These are phyloP conservation scores for Archegozetes longisetosus DNA, from an alignment of 1,140 invertebrate species.

Conservation along the genomic window DNA sequence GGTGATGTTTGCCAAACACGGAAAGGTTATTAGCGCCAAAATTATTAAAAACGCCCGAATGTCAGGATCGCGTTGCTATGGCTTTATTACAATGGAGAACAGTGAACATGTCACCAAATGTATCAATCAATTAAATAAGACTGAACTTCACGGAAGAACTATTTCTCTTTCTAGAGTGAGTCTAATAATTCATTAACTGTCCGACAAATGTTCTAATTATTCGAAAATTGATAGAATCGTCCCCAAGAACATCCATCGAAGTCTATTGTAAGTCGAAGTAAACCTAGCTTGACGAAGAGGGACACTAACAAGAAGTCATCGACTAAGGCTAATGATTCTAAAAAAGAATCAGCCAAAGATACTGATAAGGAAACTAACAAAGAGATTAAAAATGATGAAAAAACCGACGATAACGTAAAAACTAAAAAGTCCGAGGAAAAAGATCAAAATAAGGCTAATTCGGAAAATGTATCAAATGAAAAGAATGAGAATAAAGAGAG, in stretches of 20 bases:
- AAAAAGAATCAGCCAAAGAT: not conserved
- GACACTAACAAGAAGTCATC: constrained; percentile 3
- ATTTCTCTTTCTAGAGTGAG: constrained; percentile 77
- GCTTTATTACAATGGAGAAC: constrained; percentile 82
- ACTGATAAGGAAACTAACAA: constrained; percentile 2
- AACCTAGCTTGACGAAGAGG: not conserved
- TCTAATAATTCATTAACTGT: constrained; percentile 1
- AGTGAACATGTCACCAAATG: constrained; percentile 72
- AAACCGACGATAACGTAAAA: constrained; percentile 8
- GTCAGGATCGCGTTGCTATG: constrained; percentile 78
- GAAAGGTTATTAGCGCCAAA: constrained; percentile 81
- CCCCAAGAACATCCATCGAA: not conserved
- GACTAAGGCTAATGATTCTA: constrained; percentile 2
- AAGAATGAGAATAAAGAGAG: not conserved
- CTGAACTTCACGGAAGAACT: constrained; percentile 77
- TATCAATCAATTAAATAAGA: constrained; percentile 70
- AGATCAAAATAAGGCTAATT: constrained; percentile 2
- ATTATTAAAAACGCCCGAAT: constrained; percentile 86
- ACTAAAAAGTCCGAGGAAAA: constrained; percentile 12
- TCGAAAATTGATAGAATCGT: not conserved
- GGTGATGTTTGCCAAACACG: constrained; percentile 72
- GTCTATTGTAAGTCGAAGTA: not conserved
- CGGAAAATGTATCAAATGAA: constrained; percentile 6
- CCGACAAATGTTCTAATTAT: not conserved
- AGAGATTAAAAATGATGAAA: constrained; percentile 4